phyloP scores from a whole-genome alignment of 2,797 vertebrate genomes.

The Siniperca scherzeri region DNA sequence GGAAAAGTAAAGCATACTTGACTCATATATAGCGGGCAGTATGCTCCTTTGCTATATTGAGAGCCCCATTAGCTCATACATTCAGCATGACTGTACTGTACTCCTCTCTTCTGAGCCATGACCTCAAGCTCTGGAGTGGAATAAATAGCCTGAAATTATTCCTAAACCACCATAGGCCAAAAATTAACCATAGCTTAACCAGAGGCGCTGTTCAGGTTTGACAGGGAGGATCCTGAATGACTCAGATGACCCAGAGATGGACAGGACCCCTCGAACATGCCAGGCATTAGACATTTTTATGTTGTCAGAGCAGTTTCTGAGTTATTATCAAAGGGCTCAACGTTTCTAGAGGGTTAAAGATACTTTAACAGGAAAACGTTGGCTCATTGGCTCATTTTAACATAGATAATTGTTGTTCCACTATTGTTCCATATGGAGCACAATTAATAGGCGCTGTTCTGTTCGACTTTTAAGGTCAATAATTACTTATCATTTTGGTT shows the following conservation, averaged over 20 bases:
- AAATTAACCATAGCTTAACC: conserved; percentile 47
- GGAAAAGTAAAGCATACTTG: conserved; percentile 45
- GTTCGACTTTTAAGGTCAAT: conserved; percentile 61
- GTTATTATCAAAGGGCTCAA: background rate
- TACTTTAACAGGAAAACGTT: conserved; percentile 15
- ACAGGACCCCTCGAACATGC: conserved; percentile 12
- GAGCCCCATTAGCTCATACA: conserved; percentile 59
- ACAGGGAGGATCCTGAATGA: conserved; percentile 3
- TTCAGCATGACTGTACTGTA: conserved; percentile 53
- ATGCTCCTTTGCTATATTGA: conserved; percentile 46
- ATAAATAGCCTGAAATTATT: conserved; percentile 61
- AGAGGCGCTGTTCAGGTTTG: conserved; percentile 11
- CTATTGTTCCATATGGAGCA: conserved; percentile 29
- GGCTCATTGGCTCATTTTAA: conserved; percentile 23
- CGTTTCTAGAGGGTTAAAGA: background rate
- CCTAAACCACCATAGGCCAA: conserved; percentile 36
- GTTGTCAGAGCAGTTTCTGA: background rate
- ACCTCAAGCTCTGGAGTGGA: conserved; percentile 47
- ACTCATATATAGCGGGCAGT: conserved; percentile 38
- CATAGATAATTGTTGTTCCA: conserved; percentile 13
- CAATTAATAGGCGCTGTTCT: conserved; percentile 50
- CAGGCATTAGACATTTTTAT: background rate
- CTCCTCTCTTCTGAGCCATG: conserved; percentile 41
- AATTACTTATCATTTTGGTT: conserved; percentile 46
- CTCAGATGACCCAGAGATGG: conserved; percentile 16